Evolutionary conservation across 2,888 invertebrate genomes (phyloP), one percentile per base, ranked within the genome.

Genomic region (Doris montereyensis): DNA sequence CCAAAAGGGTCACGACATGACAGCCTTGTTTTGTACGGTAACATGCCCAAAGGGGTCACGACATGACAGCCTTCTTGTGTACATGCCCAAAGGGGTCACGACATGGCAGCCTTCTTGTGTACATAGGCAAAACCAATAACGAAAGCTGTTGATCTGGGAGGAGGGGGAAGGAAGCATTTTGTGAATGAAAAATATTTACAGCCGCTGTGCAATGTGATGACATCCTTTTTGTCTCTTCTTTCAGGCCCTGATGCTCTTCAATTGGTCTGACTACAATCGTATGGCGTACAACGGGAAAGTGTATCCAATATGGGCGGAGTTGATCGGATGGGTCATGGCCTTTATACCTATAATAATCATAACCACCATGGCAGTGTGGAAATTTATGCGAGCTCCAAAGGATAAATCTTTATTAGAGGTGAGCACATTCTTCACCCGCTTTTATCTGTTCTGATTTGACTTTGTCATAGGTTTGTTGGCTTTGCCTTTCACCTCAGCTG

Each of bases 221-320:
- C n/a, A n/a, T n/a, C n/a, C n/a, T n/a, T n/a, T n/a, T n/a, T n/a
- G n/a, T n/a, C n/a, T n/a, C n/a, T n/a, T n/a, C n/a, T n/a, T n/a
- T 13, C 85, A 95, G 95, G 95, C 95, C 86, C 95, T 96, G 82
- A 91, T 95, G 79, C 94, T 95, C 81, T 95, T 95, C 91, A 95
- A 95, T 90, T 95, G 95, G 95, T 94, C 95, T 73, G 95, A 95
- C 87, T 95, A 95, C 89, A 94, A 94, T 84, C 95, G 95, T 0
- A 94, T 95, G 0, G 94, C 93, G 0, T 95, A 95, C 86, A 95
- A 95, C 0, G 92, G 93, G 82, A 81, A 84, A 88, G 93, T 94
- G n/a, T 96, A 95, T 88, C 96, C 96, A 0, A 92, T 93, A 87
- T 96, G 95, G 95, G 96, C 96, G 0, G 94, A 95, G 87, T 94